These are phyloP conservation scores for Gobio occitaniae DNA, from an alignment of 2,797 vertebrate species.

Conservation along the genomic window DNA sequence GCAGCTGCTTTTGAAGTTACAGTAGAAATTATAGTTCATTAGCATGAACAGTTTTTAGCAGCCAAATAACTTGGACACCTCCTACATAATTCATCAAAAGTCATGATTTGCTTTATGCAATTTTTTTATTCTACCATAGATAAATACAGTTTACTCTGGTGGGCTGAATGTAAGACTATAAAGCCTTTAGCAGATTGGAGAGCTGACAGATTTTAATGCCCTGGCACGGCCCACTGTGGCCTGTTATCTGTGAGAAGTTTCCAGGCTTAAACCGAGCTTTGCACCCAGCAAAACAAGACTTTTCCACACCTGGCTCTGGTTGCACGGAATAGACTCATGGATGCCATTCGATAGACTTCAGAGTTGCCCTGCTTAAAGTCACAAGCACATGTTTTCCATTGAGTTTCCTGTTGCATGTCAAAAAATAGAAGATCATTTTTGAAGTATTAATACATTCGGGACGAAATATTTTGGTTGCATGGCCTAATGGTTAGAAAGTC, in stretches of 20 bases:
- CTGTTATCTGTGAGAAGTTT: conserved; percentile 30
- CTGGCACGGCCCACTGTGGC: background rate
- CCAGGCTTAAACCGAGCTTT: conserved; percentile 62
- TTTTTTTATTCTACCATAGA: background rate
- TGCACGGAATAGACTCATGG: conserved; percentile 50
- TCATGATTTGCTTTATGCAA: background rate
- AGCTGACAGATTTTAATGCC: conserved; percentile 28
- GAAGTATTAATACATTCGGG: background rate
- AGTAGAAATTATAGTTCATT: background rate
- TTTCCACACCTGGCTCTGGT: conserved; percentile 62
- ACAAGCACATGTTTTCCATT: conserved; percentile 70
- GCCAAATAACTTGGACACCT: background rate
- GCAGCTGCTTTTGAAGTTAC: background rate
- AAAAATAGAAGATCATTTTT: conserved; percentile 38
- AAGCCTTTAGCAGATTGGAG: conserved; percentile 43
- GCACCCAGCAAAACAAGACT: conserved; percentile 66
- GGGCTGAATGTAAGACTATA: background rate
- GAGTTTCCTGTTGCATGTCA: conserved; percentile 44
- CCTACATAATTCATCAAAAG: background rate
- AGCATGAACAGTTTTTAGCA: background rate
- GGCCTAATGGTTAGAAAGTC: background rate
- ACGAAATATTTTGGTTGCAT: background rate
- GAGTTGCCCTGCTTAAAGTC: conserved; percentile 60
- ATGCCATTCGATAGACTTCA: conserved; percentile 63
- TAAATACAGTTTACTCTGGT: background rate